Base-by-base conservation (phyloP, 2,797 vertebrate species). In the Leptodactylus fallax region DNA sequence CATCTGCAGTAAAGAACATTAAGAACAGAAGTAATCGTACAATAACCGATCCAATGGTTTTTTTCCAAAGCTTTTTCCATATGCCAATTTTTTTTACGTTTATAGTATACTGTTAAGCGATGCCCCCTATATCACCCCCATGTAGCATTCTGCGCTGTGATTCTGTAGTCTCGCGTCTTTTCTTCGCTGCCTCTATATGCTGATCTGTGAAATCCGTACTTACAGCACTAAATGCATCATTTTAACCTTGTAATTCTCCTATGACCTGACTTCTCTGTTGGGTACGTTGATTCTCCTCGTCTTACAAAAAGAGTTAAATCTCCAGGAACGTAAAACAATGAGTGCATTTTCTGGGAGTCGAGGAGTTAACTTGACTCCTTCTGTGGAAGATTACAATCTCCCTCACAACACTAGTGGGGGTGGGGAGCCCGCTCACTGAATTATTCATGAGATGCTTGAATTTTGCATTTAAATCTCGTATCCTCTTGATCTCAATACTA, bases 401-500 rank as follows among this genome's bases (percentile, higher is more conserved):
- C 45, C 49, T 71, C 80, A 69, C 85, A 89, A 78, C 56, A 49
- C 74, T 86, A 12, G 71, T 79, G 72, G 84, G 79, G 78, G 84
- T 67, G 51, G 88, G 88, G 88, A 58, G 27, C 14, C n/a, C 16
- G 72, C 61, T 45, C n/a, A 5, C 85, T 94, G 94, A 92, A 91
- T 94, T 94, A 94, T 94, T 94, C 93, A 94, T 94, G 91, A 94
- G 92, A 90, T 90, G 53, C 79, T 92, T 93, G 93, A 94, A 92
- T 92, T 94, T 94, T 94, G 92, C 93, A 94, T 94, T 94, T 94
- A 93, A 94, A 94, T 94, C 92, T 94, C 92, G 93, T 93, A 94
- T 94, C 94, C 93, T 94, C 92, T 91, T 94, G 93, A 94, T 94
- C 94, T 93, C 93, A 92, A 94, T 93, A 93, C 93, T 94, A 94